Evolutionary conservation across 2,113 vertebrate species (phyloP), one percentile per base, ranked within the genome.

Genomic region (Hippocampus abdominalis): DNA sequence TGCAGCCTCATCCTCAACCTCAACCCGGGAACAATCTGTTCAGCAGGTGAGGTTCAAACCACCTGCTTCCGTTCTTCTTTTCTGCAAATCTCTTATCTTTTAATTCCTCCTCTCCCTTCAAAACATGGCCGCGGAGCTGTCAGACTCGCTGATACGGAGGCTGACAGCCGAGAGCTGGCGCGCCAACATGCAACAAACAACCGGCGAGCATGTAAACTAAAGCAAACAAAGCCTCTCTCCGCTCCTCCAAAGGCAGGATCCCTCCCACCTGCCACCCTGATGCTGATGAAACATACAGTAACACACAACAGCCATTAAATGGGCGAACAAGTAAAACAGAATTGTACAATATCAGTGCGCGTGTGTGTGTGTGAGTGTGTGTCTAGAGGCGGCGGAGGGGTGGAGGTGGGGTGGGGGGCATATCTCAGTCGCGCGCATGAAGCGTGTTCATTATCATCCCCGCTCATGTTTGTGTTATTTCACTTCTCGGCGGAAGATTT

Each of bases 231-330:
- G 87, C 86, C 86, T 71, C 78, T 77, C 87, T 76, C 79, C 67
- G 68, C 80, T 79, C 80, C 85, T 90, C 87, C 85, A 89, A 89
- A 89, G 83, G 84, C 84, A 62, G 85, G 83, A 84, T 83, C 82
- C 85, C 85, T 88, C 86, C 89, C 89, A 89, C 88, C 89, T 89
- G 88, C 89, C 86, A 84, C 79, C 77, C 72, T 77, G 70, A 84
- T 25, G 84, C 90, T 91, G 91, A 92, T 91, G 92, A 92, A 92
- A 92, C 88, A 86, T 81, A 79, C 81, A 85, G 88, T 85, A 90
- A 90, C 84, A 81, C 80, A 80, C 85, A 81, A 69, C 84, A 89
- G 75, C 88, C 84, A 86, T 86, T 86, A 88, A 89, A 86, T 65
- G 82, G 84, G 87, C 75, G 83, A 80, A 76, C 81, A 57, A 78